Percentiles rank a stretch among this genome's conserved stretches.
These are phyloP conservation scores for Dione vanillae DNA, from an alignment of 2,888 invertebrate species.

Conservation along the genomic window DNA sequence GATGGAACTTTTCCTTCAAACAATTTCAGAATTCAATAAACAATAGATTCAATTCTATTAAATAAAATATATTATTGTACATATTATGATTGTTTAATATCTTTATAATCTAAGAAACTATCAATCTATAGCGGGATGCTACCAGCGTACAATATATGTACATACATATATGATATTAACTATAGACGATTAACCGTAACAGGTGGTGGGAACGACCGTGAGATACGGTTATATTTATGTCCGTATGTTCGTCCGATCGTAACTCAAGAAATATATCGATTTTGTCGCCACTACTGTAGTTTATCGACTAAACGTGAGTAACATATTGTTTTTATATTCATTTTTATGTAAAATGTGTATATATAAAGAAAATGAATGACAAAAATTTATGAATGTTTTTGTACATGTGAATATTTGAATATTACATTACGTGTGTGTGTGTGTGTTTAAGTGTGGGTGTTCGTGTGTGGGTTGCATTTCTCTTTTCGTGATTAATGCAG, in stretches of 20 bases:
- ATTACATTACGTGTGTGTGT: too few species aligned
- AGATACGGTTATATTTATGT: conserved; percentile 76
- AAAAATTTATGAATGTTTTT: not conserved
- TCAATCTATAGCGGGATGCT: conserved; percentile 16
- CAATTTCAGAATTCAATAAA: too few species aligned
- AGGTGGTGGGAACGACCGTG: conserved; percentile 73
- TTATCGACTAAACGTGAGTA: conserved; percentile 54
- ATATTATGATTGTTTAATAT: too few species aligned
- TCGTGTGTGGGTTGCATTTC: too few species aligned
- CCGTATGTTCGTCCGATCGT: conserved; percentile 59
- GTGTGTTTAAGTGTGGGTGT: too few species aligned
- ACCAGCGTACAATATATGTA: not conserved
- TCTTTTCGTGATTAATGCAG: too few species aligned
- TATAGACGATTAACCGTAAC: conserved; percentile 73
- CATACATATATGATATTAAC: conserved; percentile 54
- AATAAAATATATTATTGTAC: too few species aligned
- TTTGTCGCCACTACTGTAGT: conserved; percentile 52
- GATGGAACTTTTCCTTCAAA: too few species aligned
- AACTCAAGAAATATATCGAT: conserved; percentile 59
- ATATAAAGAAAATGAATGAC: not conserved
- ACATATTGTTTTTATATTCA: conserved; percentile 49
- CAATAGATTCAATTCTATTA: too few species aligned
- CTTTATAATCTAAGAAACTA: conserved; percentile 12
- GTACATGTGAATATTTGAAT: not conserved
- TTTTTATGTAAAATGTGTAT: conserved; percentile 36